These are phyloP conservation scores for Drepana arcuata DNA, from an alignment of 1,140 invertebrate genomes.

Conservation along the genomic window DNA sequence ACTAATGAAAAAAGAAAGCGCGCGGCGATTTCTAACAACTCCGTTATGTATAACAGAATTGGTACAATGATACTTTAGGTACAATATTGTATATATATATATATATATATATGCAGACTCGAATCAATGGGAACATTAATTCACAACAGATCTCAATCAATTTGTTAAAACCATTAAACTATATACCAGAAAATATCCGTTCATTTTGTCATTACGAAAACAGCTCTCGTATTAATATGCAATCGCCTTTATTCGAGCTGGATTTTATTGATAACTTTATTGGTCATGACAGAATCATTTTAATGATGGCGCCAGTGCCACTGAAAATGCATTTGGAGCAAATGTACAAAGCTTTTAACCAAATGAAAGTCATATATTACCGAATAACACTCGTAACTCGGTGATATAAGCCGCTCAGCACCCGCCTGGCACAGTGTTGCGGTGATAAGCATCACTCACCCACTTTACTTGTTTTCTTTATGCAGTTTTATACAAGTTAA, in stretches of 20 bases:
- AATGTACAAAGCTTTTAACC: constrained; percentile 62
- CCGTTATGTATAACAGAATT: too few relatives aligned
- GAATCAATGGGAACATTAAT: too few relatives aligned
- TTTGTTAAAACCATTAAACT: neutral
- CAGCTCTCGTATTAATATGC: constrained; percentile 7
- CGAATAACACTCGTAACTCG: constrained; percentile 57
- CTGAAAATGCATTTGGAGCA: constrained; percentile 42
- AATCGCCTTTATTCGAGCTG: constrained; percentile 13
- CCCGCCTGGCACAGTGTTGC: constrained; percentile 48
- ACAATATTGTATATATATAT: too few relatives aligned
- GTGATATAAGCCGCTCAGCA: constrained; percentile 51
- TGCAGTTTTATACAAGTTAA: constrained; percentile 30
- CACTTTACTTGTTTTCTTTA: constrained; percentile 38
- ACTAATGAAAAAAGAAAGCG: too few relatives aligned
- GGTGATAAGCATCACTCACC: constrained; percentile 30
- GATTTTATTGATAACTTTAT: constrained; percentile 23
- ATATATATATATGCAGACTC: too few relatives aligned
- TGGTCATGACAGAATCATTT: constrained; percentile 34
- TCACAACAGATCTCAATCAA: constrained; percentile 4
- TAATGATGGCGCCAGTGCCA: constrained; percentile 35
- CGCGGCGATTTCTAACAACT: too few relatives aligned
- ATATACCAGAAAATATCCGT: constrained; percentile 8
- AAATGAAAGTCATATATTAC: constrained; percentile 65
- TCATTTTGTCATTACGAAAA: constrained; percentile 12
- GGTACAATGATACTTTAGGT: too few relatives aligned